Evolutionary conservation across 2,797 vertebrate genomes (phyloP), one percentile per base, ranked within the genome.

Genomic region (Furcifer pardalis): DNA sequence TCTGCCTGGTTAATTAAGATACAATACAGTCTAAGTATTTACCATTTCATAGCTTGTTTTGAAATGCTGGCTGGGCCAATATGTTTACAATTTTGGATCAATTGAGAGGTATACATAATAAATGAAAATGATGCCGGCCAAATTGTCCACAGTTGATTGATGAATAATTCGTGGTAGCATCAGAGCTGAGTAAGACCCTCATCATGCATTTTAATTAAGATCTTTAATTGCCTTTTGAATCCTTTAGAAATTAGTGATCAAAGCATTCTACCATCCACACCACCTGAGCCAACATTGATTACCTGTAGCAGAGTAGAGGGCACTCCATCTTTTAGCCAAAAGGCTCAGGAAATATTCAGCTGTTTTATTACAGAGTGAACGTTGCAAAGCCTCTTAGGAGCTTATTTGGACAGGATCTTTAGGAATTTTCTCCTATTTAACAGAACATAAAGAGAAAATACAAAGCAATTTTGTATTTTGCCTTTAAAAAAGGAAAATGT

Each of bases 221-320:
- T 0, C 0, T 90, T 90, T 93, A 93, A 93, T 91, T 89, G 63
- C 71, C 63, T 90, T 92, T 81, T 84, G 63, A 91, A 90, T 91
- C 63, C 77, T 77, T 81, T 90, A 90, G 91, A 94, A 91, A 84
- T 69, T 77, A 79, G 27, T 89, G 59, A 62, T n/a, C 60, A 89
- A 66, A 76, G 81, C 77, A 46, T 35, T 25, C 81, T 32, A 59
- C 23, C 8, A 59, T 27, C 71, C 76, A 1, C 66, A 82, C 42
- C 2, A 62, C 82, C 13, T 83, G 25, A 89, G 63, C 73, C 78
- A 91, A 7, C 32, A 80, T 78, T 91, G 88, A 27, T 84, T n/a
- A 56, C 21, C 63, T 85, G 3, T 79, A 84, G 85, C 90, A 63
- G 0, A 25, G 25, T 19, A 86, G 78, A 90, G 87, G 84, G 88